Evolutionary conservation across 2,888 invertebrate species (phyloP).

Genomic region (Oligia latruncula): DNA sequence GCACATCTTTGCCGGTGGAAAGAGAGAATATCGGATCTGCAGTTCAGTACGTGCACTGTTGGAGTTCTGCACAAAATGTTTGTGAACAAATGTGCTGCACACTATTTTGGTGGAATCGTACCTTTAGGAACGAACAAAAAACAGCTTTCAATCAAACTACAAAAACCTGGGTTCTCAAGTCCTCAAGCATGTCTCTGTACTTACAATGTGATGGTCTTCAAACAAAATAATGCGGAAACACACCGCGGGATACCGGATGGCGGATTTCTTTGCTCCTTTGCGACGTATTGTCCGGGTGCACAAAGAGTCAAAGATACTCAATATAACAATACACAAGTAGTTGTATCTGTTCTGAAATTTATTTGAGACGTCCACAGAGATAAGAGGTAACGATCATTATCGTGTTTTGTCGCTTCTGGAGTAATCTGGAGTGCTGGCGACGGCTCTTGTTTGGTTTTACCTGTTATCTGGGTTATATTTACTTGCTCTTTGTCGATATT

Average conservation of each 20-base stretch:
- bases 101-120: no score
- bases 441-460: neutral
- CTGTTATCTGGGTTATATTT: neutral
- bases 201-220: conserved; percentile 17
- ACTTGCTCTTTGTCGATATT: neutral
- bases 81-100: no score
- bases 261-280: conserved; percentile 52
- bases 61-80: no score
- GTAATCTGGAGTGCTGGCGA: neutral
- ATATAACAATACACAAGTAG: conserved; percentile 45
- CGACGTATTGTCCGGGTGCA: conserved; percentile 48
- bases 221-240: conserved; percentile 60
- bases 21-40: no score
- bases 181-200: conserved; percentile 16
- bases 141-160: conserved; percentile 1
- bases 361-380: conserved; percentile 21
- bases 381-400: conserved; percentile 10
- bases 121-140: neutral
- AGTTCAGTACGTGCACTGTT: no score
- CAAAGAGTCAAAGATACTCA: conserved; percentile 57
- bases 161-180: neutral
- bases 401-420: conserved; percentile 17
- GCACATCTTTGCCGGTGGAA: no score
- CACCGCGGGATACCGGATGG: conserved; percentile 62
- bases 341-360: conserved; percentile 43